A percentile compares a stretch with the other conserved stretches of the same genome.
phyloP scores from a whole-genome alignment of 1,140 invertebrate genomes.

The Ceratoteleas bidentatus region DNA sequence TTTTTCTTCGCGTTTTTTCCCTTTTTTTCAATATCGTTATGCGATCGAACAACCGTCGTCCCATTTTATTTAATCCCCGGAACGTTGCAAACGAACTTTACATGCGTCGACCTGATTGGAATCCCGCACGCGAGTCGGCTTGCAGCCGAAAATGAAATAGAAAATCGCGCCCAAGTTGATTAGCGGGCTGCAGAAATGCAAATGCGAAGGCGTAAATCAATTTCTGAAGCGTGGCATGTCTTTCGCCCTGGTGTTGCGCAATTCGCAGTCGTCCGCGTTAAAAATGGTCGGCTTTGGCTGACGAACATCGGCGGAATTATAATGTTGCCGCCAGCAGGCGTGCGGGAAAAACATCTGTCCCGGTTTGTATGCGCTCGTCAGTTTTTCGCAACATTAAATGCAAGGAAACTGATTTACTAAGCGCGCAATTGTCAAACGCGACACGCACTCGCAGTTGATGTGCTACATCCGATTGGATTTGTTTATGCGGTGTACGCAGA shows the following conservation, averaged over 20 bases:
- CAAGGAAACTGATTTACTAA: conserved; percentile 46
- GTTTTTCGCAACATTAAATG: conserved; percentile 27
- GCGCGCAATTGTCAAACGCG: conserved; percentile 23
- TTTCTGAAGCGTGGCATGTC: no score
- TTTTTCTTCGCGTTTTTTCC: background rate
- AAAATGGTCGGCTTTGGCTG: no score
- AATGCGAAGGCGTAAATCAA: conserved; percentile 19
- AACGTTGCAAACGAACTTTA: conserved; percentile 15
- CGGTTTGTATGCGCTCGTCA: conserved; percentile 30
- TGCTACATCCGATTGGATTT: conserved; percentile 41
- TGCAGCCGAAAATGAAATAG: no score
- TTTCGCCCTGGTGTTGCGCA: no score
- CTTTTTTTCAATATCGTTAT: conserved; percentile 25
- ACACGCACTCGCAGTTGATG: conserved; percentile 27
- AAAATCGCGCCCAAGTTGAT: no score
- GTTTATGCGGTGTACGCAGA: conserved; percentile 50
- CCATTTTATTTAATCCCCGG: conserved; percentile 12
- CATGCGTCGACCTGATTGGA: background rate
- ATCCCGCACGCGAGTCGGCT: no score
- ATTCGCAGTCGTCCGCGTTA: conserved; percentile 4
- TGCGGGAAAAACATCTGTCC: conserved; percentile 35
- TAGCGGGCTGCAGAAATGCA: conserved; percentile 7
- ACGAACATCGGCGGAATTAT: conserved; percentile 39
- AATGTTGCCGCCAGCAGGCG: conserved; percentile 42
- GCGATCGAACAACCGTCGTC: conserved; percentile 10